These are phyloP conservation scores for Spinus olivaceus DNA, from an alignment of 2,797 vertebrate species.

Conservation along the genomic window DNA sequence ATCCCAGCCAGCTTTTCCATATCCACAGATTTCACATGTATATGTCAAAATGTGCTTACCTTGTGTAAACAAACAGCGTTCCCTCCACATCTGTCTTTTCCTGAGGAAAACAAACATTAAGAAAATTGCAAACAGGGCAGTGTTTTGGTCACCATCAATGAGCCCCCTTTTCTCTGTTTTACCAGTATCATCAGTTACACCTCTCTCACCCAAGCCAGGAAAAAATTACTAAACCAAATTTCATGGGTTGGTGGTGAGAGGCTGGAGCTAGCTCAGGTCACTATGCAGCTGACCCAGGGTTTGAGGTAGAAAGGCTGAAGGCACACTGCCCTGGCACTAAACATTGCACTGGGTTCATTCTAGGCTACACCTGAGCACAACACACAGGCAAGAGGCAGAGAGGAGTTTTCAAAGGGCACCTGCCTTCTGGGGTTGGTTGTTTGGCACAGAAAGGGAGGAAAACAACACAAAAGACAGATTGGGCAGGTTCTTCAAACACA, in stretches of 20 bases:
- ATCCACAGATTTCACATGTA: neutral
- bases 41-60: slow-evolving; percentile 71
- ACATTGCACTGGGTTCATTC: neutral
- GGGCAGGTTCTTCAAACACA: too few relatives aligned
- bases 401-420: accelerated
- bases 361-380: accelerated
- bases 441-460: accelerated
- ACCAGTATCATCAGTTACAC: neutral
- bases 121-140: neutral
- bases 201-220: neutral
- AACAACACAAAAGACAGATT: neutral
- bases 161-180: neutral
- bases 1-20: neutral
- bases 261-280: neutral
- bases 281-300: neutral
- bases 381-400: neutral
- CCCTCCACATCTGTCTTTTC: slow-evolving; percentile 98
- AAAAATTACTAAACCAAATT: neutral
- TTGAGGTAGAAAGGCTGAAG: neutral
- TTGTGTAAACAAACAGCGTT: slow-evolving; percentile 93
- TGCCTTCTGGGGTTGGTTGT: accelerated
- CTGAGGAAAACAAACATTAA: slow-evolving; percentile 71
- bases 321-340: accelerated
- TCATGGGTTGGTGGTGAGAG: neutral
- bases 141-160: neutral